Evolutionary conservation across 1,140 invertebrate species (phyloP), one percentile per base, ranked within the genome.

Genomic region (Eulimnadia texana): DNA sequence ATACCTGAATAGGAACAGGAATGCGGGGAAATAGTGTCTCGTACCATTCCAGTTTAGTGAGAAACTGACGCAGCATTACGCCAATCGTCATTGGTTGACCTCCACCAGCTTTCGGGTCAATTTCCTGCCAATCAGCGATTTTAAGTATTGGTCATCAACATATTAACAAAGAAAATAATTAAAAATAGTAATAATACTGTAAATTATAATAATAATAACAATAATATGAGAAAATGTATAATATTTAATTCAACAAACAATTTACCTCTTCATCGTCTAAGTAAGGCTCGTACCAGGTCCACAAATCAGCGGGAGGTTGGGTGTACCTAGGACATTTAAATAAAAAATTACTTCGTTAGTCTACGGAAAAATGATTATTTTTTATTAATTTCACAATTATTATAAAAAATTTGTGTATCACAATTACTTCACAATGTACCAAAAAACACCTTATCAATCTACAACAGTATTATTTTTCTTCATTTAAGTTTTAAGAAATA

Each of bases 21-120:
- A 99, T 99, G 64, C 97, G 80, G 0, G 97, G 97, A 72, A 99
- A 99, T 13, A 99, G 77, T 3, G 96, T 98, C 2, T 90, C 93
- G 76, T 95, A 99, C 92, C 93, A 96, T 68, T 98, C 95, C 50
- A 99, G 74, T 73, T 98, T 98, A 25, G 90, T 88, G 19, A 99
- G 78, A 79, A 94, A 94, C 69, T 93, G 90, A 51, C 92, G 82
- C 1, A 93, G 77, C 76, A 99, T 86, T 67, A 93, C 85, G 0
- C 97, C 96, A 61, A 99, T 93, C 25, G 88, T 91, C 78, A 95
- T 93, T 1, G 81, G 75, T 73, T 94, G 90, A 24, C 95, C 96
- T 58, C 93, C 93, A 54, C 95, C 96, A 55, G 96, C 94, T 74
- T 95, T 93, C 0, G 95, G 92, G 74, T 99, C 96, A 58, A 99